Percentiles rank a stretch among this genome's conserved stretches.
Conservation (phyloP, 1,140 invertebrate genomes). For the Spodoptera litura region DNA sequence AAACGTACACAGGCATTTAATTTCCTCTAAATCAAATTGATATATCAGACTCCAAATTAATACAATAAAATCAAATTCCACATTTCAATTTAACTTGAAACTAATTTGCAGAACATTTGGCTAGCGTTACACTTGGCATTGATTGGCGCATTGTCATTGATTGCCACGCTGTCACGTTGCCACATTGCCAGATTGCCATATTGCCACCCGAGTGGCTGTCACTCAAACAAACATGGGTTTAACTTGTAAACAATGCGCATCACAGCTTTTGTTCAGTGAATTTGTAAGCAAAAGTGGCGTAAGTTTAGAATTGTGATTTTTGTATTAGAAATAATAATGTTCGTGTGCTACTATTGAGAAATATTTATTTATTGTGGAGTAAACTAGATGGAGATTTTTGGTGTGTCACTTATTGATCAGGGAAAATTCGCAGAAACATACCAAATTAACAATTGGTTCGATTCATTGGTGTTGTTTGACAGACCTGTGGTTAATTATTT, state of each 20-base stretch:
- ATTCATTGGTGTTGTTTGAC: no score
- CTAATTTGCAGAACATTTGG: constrained; percentile 29
- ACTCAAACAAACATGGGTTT: constrained; percentile 72
- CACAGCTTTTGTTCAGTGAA: constrained; percentile 64
- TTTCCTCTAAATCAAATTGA: no score
- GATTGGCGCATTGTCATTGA: constrained; percentile 70
- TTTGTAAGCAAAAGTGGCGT: constrained; percentile 28
- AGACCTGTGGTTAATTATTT: no score
- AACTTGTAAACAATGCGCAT: constrained; percentile 76
- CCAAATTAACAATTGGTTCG: no score
- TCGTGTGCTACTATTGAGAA: background rate
- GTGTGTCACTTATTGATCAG: no score
- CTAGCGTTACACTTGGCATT: constrained; percentile 38
- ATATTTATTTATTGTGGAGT: background rate
- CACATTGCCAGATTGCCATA: constrained; percentile 54
- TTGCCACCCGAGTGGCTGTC: constrained; percentile 66
- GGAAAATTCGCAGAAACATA: no score
- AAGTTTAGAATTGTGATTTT: constrained; percentile 50
- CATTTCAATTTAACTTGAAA: constrained; percentile 36
- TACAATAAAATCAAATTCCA: background rate
- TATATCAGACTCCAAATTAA: constrained; percentile 5
- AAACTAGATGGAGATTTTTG: background rate
- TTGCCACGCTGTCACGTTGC: constrained; percentile 62
- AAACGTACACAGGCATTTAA: no score
- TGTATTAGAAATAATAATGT: no score